Evolutionary conservation across 2,888 invertebrate species (phyloP), one percentile per base, ranked within the genome.

Genomic region (Diaprepes abbreviatus): DNA sequence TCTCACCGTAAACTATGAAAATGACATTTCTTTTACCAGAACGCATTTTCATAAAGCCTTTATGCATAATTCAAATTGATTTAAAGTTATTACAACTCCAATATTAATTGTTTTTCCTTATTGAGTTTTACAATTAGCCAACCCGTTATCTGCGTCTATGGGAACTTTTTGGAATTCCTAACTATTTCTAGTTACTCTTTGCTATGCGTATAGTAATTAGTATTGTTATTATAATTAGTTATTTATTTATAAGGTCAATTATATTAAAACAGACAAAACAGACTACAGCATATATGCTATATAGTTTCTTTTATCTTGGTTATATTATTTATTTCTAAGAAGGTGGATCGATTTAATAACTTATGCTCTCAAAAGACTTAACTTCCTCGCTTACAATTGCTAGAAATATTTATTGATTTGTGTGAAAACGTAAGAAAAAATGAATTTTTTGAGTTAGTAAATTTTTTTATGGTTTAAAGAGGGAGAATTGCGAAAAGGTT

Each of bases 101-200:
- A 28, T 28, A 50, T 50, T 50, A 50, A 50, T 50, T 50, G 48
- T 50, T 50, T 50, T 50, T 50, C 48, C 48, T 50, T 50, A 50
- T 50, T 50, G 48, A 50, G 48, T 28, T 50, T 50, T 50, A 50
- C 48, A 50, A 50, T 50, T 50, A 50, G 28, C 24, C 9, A 50
- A 50, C 28, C 48, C 48, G 48, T 50, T 50, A 50, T 50, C 28
- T 50, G 48, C 48, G 48, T 50, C 19, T 50, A 50, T 50, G 48
- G 48, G 48, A 50, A 50, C 48, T 50, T 50, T 48, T 50, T 50
- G 28, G 28, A 50, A 50, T 50, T 50, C 48, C 28, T 50, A 16
- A 50, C 48, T 28, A 28, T 24, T 50, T 50, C 48, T 50, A 9
- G 9, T 50, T 24, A 12, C 24, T 12, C 12, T 24, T 48, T 50